Conservation (phyloP, 2,113 vertebrate species). For the Lycocorax pyrrhopterus region DNA sequence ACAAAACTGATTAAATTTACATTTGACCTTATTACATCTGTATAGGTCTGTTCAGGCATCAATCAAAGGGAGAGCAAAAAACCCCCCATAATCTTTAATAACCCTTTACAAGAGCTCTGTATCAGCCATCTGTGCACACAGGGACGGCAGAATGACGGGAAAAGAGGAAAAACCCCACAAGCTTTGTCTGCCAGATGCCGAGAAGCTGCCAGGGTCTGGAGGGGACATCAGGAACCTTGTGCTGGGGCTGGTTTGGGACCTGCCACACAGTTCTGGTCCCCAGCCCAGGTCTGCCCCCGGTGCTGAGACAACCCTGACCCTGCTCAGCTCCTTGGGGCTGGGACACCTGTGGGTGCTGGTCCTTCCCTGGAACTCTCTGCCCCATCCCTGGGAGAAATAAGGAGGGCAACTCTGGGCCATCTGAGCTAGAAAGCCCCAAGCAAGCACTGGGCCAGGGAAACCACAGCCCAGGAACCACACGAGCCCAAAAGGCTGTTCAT, state of each 20-base stretch:
- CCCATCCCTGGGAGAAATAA: not conserved
- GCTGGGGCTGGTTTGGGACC: not conserved
- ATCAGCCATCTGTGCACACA: not conserved
- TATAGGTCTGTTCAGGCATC: constrained; percentile 15
- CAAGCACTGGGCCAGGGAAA: not conserved
- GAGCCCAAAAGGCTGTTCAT: not conserved
- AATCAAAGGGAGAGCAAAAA: constrained; percentile 8
- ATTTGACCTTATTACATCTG: constrained; percentile 48
- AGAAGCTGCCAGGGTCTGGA: not conserved
- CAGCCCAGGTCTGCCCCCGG: not conserved
- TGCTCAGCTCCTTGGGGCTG: not conserved
- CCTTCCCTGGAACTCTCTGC: not conserved
- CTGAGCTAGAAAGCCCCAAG: not conserved
- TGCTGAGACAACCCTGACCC: not conserved
- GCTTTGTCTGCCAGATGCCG: fast-evolving
- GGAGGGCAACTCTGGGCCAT: not conserved
- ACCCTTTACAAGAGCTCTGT: not conserved
- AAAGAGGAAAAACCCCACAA: not conserved
- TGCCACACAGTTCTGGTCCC: not conserved
- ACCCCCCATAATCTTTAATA: not conserved
- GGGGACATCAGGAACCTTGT: fast-evolving
- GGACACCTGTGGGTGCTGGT: not conserved
- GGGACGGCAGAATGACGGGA: not conserved
- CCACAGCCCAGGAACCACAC: not conserved
- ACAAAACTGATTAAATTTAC: constrained; percentile 52